Conservation (phyloP, 2,113 vertebrate genomes). For the Trochalopteron elliotii region DNA sequence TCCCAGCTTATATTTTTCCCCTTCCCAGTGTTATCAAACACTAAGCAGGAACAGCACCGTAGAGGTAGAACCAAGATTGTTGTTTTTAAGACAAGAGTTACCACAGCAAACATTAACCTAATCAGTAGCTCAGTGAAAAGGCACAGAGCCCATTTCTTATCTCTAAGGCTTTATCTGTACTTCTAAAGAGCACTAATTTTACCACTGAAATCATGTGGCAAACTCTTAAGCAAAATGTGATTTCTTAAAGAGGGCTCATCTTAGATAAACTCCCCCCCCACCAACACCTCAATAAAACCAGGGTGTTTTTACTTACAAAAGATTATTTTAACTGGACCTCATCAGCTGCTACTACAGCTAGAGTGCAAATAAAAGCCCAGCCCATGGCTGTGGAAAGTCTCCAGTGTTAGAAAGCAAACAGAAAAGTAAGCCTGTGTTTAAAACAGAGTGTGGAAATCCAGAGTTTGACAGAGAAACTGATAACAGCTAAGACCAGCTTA, state of each 20-base stretch:
- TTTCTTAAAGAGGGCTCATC: background rate
- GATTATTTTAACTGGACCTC: background rate
- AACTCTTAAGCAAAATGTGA: background rate
- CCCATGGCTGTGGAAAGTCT: background rate
- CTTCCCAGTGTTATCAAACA: background rate
- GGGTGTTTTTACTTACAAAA: background rate
- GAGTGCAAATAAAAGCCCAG: background rate
- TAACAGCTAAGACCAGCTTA: slow-evolving; percentile 14
- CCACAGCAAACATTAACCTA: background rate
- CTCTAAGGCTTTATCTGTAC: background rate
- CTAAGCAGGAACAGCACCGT: background rate
- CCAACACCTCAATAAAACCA: background rate
- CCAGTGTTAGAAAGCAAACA: background rate
- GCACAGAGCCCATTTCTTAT: background rate
- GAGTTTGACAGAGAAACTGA: background rate
- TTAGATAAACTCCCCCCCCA: background rate
- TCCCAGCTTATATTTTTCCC: background rate
- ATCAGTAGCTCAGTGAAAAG: background rate
- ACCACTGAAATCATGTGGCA: background rate
- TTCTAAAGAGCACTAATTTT: background rate
- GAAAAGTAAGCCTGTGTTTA: slow-evolving; percentile 29
- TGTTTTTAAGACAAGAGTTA: background rate
- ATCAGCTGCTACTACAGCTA: background rate
- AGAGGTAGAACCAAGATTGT: background rate
- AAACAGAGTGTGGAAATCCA: slow-evolving; percentile 18